Conservation (phyloP, 1,140 invertebrate genomes). For the Coenobita brevimanus region DNA sequence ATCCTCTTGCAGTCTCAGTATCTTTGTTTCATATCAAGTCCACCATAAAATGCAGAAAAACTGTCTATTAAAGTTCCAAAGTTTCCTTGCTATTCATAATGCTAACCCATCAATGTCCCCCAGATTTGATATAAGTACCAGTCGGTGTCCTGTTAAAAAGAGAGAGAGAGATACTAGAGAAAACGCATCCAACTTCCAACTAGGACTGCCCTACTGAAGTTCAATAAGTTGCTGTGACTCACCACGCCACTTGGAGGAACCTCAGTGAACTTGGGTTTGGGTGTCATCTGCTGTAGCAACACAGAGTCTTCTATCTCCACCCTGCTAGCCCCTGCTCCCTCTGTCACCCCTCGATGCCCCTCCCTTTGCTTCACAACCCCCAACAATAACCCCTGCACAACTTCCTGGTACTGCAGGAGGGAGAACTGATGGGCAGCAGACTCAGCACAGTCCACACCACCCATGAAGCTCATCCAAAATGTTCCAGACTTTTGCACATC, state of each 20-base stretch:
- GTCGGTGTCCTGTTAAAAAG: too few species aligned
- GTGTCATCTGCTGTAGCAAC: background rate
- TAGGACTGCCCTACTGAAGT: background rate
- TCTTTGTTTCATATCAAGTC: too few species aligned
- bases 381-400: conserved; percentile 69
- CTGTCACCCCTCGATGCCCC: background rate
- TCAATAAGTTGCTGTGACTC: background rate
- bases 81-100: too few species aligned
- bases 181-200: too few species aligned
- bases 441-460: conserved; percentile 89
- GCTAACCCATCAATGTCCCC: too few species aligned
- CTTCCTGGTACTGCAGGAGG: conserved; percentile 85
- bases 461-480: conserved; percentile 90
- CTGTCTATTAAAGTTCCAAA: too few species aligned
- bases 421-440: conserved; percentile 87
- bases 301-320: background rate
- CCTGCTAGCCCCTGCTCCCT: background rate
- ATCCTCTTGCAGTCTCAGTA: too few species aligned
- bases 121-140: too few species aligned
- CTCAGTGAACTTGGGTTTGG: conserved; percentile 25
- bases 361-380: background rate
- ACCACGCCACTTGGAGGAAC: conserved; percentile 31
- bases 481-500: conserved; percentile 73
- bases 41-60: too few species aligned
- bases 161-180: too few species aligned